These are phyloP conservation scores for Leptodactylus fuscus DNA, from an alignment of 2,113 vertebrate species.

Conservation along the genomic window DNA sequence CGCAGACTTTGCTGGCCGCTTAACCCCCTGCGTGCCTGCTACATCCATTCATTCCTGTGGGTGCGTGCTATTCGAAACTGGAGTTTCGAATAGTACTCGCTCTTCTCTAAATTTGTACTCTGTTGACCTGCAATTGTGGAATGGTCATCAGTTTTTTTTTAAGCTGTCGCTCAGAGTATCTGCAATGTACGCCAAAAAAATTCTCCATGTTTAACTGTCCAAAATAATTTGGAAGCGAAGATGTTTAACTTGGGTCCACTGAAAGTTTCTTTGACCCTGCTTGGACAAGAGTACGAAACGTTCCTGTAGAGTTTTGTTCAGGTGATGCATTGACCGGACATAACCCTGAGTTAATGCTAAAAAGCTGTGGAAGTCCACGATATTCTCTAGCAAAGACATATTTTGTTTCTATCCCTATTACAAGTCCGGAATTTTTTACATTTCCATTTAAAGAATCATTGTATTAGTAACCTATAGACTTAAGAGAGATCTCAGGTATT, in stretches of 20 bases:
- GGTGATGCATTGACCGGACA: neutral
- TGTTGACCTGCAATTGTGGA: neutral
- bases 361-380: neutral
- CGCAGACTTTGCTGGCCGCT: too few relatives aligned
- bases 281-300: neutral
- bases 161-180: too few relatives aligned
- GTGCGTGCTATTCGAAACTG: too few relatives aligned
- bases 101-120: too few relatives aligned
- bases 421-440: neutral
- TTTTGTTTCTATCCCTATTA: neutral
- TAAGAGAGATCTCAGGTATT: too few relatives aligned
- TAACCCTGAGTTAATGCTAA: neutral
- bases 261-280: neutral
- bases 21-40: too few relatives aligned
- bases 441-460: neutral
- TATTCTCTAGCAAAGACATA: neutral
- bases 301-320: neutral
- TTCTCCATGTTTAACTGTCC: neutral
- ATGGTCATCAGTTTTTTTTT: neutral
- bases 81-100: too few relatives aligned
- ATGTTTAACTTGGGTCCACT: slow-evolving; percentile 25
- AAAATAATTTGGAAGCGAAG: neutral
- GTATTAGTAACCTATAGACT: neutral
- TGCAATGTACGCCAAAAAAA: neutral
- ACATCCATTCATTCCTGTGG: too few relatives aligned